Evolutionary conservation across 2,797 vertebrate species (phyloP).

Genomic region (Paguma larvata): DNA sequence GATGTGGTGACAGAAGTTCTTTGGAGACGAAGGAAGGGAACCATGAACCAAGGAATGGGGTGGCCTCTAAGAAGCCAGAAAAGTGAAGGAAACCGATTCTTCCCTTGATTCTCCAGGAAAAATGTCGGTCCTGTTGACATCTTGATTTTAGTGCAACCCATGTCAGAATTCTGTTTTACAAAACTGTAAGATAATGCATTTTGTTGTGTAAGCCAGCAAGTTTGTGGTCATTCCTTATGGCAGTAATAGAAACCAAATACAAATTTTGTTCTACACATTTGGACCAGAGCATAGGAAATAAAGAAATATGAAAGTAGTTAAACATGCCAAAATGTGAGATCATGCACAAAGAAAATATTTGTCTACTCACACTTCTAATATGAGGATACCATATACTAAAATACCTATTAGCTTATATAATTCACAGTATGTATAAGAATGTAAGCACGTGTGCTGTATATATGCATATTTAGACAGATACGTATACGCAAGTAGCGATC

Average conservation of each 20-base stretch:
- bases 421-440: not conserved
- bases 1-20: not conserved
- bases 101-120: not conserved
- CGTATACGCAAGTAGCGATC: not conserved
- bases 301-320: not conserved
- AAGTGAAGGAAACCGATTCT: not conserved
- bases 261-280: not conserved
- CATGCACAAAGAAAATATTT: not conserved
- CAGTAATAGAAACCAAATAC: not conserved
- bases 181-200: not conserved
- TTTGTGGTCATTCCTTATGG: not conserved
- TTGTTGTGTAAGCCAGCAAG: not conserved
- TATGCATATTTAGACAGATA: not conserved
- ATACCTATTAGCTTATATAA: not conserved
- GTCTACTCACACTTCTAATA: not conserved
- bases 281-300: not conserved
- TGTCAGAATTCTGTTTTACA: not conserved
- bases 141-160: not conserved
- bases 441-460: not conserved
- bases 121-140: not conserved
- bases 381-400: not conserved
- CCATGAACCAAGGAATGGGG: not conserved
- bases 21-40: not conserved
- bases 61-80: not conserved
- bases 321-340: not conserved